phyloP scores from a whole-genome alignment of 2,888 invertebrate genomes.

The Epirrhoe alternata region DNA sequence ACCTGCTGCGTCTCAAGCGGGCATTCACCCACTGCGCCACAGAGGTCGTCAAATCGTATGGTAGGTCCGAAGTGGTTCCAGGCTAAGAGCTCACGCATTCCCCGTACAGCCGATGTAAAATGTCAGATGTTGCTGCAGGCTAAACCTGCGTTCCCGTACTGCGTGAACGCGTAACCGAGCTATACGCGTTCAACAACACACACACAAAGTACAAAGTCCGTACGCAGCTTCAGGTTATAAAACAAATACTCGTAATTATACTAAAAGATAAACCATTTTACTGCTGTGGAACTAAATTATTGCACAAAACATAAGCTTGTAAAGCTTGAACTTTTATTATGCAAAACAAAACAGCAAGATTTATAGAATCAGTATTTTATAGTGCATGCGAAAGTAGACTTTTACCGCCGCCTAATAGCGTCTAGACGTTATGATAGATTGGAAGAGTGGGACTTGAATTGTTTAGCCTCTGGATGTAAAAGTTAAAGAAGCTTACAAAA shows the following conservation, averaged over 20 bases:
- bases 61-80: too few species aligned
- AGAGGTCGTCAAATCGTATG: too few species aligned
- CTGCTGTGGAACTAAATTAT: conserved; percentile 10
- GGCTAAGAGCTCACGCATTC: too few species aligned
- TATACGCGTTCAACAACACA: too few species aligned
- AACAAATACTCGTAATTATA: neutral
- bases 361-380: conserved; percentile 37
- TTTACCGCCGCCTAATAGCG: conserved; percentile 40
- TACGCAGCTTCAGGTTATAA: too few species aligned
- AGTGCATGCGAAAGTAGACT: conserved; percentile 35
- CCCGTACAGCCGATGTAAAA: too few species aligned
- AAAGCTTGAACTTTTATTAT: conserved; percentile 24
- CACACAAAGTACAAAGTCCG: too few species aligned
- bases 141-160: too few species aligned
- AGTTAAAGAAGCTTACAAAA: neutral
- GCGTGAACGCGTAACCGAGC: too few species aligned
- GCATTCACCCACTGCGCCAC: too few species aligned
- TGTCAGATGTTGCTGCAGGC: too few species aligned
- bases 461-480: conserved; percentile 13
- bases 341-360: conserved; percentile 32
- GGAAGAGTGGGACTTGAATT: conserved; percentile 22
- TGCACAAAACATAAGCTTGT: conserved; percentile 27
- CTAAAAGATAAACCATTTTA: neutral
- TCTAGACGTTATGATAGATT: conserved; percentile 46
- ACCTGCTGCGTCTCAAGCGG: too few species aligned